phyloP scores from a whole-genome alignment of 1,140 invertebrate species.

The Asobara japonica region DNA sequence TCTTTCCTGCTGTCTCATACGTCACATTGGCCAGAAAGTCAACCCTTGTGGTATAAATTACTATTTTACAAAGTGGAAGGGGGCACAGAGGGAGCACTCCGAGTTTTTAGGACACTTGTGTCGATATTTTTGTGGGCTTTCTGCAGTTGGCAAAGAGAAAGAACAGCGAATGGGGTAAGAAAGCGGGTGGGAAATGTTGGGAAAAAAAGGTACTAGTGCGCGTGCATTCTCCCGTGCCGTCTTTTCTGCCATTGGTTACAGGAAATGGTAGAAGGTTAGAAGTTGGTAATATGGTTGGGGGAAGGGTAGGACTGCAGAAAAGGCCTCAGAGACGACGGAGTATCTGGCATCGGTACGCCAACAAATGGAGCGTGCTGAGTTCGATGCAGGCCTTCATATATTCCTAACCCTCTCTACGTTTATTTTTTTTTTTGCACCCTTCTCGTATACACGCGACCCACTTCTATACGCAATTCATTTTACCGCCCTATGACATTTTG shows the following conservation, averaged over 20 bases:
- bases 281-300: not conserved
- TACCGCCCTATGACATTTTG: conserved; percentile 14
- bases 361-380: conserved; percentile 19
- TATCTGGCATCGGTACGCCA: conserved; percentile 16
- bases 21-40: too few relatives aligned
- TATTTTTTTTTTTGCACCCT: not conserved
- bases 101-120: not conserved
- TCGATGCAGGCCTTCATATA: conserved; percentile 10
- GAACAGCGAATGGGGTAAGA: not conserved
- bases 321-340: not conserved
- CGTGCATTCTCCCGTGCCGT: not conserved
- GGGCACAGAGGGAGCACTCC: not conserved
- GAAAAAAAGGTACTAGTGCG: not conserved
- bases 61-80: not conserved
- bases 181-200: not conserved
- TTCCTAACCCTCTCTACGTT: not conserved
- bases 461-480: conserved; percentile 10
- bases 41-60: too few relatives aligned
- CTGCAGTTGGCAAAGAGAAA: conserved; percentile 4
- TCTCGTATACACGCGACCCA: conserved; percentile 12
- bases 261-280: not conserved
- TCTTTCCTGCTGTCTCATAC: too few relatives aligned
- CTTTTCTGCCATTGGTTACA: not conserved
- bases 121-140: conserved; percentile 6
- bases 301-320: not conserved